Percentiles rank a stretch among this genome's conserved stretches.
Conservation (phyloP, 2,888 invertebrate species). For the Ectemnius continuus region DNA sequence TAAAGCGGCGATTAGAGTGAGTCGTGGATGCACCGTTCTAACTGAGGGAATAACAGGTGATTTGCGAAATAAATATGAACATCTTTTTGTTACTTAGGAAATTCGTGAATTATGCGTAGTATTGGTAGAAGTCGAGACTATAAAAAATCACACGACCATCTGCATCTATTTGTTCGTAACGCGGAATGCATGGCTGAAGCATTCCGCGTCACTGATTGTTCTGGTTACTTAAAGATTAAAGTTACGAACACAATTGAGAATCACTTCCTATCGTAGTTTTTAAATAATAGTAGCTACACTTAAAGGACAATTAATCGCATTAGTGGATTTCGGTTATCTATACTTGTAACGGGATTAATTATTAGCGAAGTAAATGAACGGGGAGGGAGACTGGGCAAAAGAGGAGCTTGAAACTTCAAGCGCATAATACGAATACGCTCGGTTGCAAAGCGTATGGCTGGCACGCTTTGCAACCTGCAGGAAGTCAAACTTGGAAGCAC, state of each 20-base stretch:
- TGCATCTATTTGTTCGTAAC: slow-evolving; percentile 28
- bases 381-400: slow-evolving; percentile 3
- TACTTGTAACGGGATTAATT: background rate
- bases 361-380: background rate
- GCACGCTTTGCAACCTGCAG: slow-evolving; percentile 50
- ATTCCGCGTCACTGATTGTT: slow-evolving; percentile 47
- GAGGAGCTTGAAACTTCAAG: background rate
- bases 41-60: too few species aligned
- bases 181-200: slow-evolving; percentile 64
- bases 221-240: background rate
- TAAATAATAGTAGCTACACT: slow-evolving; percentile 2
- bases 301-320: slow-evolving; percentile 8
- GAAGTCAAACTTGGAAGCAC: slow-evolving; percentile 21
- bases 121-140: background rate
- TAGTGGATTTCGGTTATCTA: background rate
- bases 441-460: slow-evolving; percentile 67
- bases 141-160: background rate
- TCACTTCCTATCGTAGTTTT: slow-evolving; percentile 14
- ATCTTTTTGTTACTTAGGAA: background rate
- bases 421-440: slow-evolving; percentile 6
- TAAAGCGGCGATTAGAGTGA: background rate
- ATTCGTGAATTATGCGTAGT: background rate
- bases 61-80: background rate
- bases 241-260: slow-evolving; percentile 28
- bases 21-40: background rate